Base-by-base conservation (phyloP, 1,140 invertebrate genomes). In the Mya arenaria region DNA sequence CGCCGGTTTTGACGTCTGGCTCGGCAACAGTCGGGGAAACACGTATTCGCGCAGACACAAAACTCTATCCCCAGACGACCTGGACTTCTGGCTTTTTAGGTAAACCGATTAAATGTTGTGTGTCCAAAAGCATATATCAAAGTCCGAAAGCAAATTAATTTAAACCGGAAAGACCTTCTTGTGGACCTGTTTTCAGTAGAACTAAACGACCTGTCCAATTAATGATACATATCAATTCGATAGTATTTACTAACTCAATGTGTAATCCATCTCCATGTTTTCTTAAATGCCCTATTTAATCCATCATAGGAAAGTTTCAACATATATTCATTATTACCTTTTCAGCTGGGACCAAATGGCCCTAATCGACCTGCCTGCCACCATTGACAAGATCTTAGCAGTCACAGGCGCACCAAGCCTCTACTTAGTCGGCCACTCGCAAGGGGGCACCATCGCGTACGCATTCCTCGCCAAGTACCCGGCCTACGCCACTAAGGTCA, bases 291-390 rank as follows among this genome's bases (percentile, higher is more conserved):
- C n/a, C n/a, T n/a, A n/a, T n/a, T n/a, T n/a, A n/a, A n/a, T n/a
- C n/a, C n/a, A n/a, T n/a, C n/a, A n/a, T n/a, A n/a, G n/a, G n/a
- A n/a, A n/a, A n/a, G n/a, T n/a, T n/a, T n/a, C n/a, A n/a, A n/a
- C n/a, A n/a, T n/a, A n/a, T n/a, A n/a, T n/a, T n/a, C n/a, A n/a
- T n/a, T n/a, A n/a, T 23, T 72, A 25, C 17, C 23, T 63, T 89
- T 92, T 87, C 85, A 95, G 95, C 60, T 97, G 95, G 90, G 95
- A 97, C 84, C 96, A 97, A 92, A 96, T 97, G 93, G 96, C 95
- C 37, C 91, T 94, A 48, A 94, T 94, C 85, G 96, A 97, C 89
- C 82, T 96, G 25, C 95, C 96, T 30, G 94, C 95, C 0, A 94
- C 95, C 85, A 94, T 97, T 25, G 94, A 96, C 85, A 94, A 94